Evolutionary conservation across 2,797 vertebrate species (phyloP), one percentile per base, ranked within the genome.

Genomic region (Muscicapa comitata): DNA sequence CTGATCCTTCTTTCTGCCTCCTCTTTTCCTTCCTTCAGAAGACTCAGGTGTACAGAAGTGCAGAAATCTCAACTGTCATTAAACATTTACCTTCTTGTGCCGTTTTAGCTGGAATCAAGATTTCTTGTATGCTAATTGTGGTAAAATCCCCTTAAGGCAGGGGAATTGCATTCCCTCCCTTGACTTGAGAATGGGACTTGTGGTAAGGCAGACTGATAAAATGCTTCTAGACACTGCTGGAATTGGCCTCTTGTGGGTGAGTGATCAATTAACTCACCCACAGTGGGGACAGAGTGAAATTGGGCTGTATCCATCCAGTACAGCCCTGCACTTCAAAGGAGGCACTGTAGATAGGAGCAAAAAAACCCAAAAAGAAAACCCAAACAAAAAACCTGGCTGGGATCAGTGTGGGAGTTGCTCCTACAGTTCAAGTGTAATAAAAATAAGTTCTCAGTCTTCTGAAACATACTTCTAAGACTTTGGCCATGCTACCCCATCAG

Each of bases 71-170:
- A n/a, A 2, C 33, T 84, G 51, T 74, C 47, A 38, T 45, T 55
- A 84, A 91, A 76, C 73, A n/a, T 81, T 90, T 93, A 62, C 55
- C 23, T 73, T 57, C 20, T 45, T 37, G 6, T 50, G 31, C 55
- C 53, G 7, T 82, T 95, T 88, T 50, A 62, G 40, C 80, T 85
- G 53, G 38, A 63, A 35, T 87, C 8, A 2, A 18, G 28, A 26
- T 78, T 85, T 87, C 29, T 51, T 28, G 14, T 72, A 15, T 65
- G 43, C 33, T 71, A 68, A 40, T 78, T 38, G 54, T 12, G 9
- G 37, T 31, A 16, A 18, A 72, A 80, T 37, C 31, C 29, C 31
- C 42, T 73, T 58, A 33, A 70, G 51, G 71, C 37, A 20, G 70
- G 19, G 55, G 38, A 59, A 42, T 45, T 81, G 58, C 13, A 3